These are phyloP conservation scores for Montipora foliosa DNA, from an alignment of 64 coral and sea anemone species.

Conservation along the genomic window DNA sequence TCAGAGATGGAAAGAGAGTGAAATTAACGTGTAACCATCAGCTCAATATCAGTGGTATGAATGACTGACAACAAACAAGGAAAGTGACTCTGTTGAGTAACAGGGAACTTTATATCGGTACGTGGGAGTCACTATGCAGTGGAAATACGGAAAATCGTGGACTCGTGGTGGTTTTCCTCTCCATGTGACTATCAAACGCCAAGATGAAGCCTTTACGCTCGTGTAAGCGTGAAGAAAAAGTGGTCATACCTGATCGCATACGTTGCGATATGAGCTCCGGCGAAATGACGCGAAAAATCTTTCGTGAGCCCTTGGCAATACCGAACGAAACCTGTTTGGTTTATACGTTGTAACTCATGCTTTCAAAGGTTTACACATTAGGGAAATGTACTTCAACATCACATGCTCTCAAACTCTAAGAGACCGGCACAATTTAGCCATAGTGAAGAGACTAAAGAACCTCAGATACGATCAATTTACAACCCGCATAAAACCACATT, in stretches of 20 bases:
- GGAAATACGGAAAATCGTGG: no score
- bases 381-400: background rate
- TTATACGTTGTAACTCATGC: background rate
- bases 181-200: no score
- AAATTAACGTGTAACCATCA: background rate
- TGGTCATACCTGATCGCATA: background rate
- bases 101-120: no score
- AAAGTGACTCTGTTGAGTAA: background rate
- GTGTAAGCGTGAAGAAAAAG: background rate
- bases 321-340: background rate
- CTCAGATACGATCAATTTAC: background rate
- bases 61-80: background rate
- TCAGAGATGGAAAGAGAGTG: constrained; percentile 42
- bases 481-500: background rate
- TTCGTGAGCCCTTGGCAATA: constrained; percentile 3
- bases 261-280: background rate
- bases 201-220: background rate
- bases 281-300: background rate
- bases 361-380: no score
- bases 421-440: background rate
- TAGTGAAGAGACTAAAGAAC: background rate
- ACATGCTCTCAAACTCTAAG: background rate
- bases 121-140: no score
- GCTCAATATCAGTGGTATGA: background rate
- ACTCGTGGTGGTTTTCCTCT: no score